phyloP scores from a whole-genome alignment of 1,140 invertebrate genomes.

The Trichomalopsis sarcophagae region DNA sequence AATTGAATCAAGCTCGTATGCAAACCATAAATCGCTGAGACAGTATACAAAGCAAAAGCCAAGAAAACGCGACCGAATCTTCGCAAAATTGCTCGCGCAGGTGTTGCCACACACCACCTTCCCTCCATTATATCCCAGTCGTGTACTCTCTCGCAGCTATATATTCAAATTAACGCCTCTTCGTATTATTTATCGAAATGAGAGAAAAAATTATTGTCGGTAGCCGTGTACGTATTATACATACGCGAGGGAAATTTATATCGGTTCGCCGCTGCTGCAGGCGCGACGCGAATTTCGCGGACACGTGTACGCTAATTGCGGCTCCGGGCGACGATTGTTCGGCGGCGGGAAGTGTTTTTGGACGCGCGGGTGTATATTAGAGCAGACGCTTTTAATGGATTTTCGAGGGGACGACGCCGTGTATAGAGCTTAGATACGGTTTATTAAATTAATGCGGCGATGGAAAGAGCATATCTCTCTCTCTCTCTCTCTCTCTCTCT shows the following conservation, averaged over 20 bases:
- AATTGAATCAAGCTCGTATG: too few species aligned
- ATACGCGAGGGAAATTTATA: not conserved
- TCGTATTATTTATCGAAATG: not conserved
- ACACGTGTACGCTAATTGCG: not conserved
- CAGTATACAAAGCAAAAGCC: too few species aligned
- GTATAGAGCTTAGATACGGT: not conserved
- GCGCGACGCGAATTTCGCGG: not conserved
- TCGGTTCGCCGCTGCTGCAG: not conserved
- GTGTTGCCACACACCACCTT: slow-evolving; percentile 9
- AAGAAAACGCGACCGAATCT: not conserved
- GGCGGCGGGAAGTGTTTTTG: not conserved
- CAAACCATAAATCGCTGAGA: too few species aligned
- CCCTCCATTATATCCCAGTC: not conserved
- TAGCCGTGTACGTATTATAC: not conserved
- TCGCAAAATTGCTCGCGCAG: slow-evolving; percentile 25
- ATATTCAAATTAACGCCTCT: slow-evolving; percentile 31
- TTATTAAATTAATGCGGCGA: not conserved
- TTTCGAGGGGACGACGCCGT: not conserved
- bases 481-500: too few species aligned
- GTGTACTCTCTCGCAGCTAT: not conserved
- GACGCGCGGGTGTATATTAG: not conserved
- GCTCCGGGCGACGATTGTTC: not conserved
- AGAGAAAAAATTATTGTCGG: not conserved
- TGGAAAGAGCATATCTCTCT: too few species aligned
- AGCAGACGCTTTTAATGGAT: not conserved